Conservation (phyloP, 2,113 vertebrate species). For the Calcarius ornatus region DNA sequence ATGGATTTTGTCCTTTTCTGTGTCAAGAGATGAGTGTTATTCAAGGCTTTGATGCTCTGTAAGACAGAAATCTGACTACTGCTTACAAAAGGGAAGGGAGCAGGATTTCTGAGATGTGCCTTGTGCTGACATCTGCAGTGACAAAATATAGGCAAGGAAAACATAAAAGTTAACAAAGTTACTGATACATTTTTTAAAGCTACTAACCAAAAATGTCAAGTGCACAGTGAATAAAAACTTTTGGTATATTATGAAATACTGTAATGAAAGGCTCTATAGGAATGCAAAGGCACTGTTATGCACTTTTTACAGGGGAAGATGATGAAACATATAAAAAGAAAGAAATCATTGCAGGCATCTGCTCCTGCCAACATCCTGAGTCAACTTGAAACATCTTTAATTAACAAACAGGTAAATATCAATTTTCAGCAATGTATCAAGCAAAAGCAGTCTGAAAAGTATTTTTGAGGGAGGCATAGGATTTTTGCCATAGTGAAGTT, state of each 20-base stretch:
- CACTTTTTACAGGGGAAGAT: constrained; percentile 39
- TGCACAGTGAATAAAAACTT: neutral
- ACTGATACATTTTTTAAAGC: neutral
- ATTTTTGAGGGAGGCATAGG: neutral
- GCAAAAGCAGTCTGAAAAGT: neutral
- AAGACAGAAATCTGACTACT: neutral
- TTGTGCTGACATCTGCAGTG: neutral
- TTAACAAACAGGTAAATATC: constrained; percentile 56
- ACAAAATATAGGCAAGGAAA: neutral
- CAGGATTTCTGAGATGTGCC: neutral
- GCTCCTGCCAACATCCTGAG: constrained; percentile 48
- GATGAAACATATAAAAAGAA: constrained; percentile 49
- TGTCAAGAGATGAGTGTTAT: neutral
- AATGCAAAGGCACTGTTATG: neutral
- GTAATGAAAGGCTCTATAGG: neutral
- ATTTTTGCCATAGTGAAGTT: neutral
- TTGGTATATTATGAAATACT: neutral
- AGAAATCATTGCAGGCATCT: constrained; percentile 47
- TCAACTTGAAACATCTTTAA: constrained; percentile 59
- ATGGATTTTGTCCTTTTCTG: neutral
- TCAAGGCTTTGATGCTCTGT: neutral
- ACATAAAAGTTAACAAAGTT: neutral
- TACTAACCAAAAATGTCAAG: neutral
- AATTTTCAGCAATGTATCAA: neutral
- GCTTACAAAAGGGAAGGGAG: neutral